Evolutionary conservation across 2,113 vertebrate species (phyloP), one percentile per base, ranked within the genome.

Genomic region (Rissa tridactyla): DNA sequence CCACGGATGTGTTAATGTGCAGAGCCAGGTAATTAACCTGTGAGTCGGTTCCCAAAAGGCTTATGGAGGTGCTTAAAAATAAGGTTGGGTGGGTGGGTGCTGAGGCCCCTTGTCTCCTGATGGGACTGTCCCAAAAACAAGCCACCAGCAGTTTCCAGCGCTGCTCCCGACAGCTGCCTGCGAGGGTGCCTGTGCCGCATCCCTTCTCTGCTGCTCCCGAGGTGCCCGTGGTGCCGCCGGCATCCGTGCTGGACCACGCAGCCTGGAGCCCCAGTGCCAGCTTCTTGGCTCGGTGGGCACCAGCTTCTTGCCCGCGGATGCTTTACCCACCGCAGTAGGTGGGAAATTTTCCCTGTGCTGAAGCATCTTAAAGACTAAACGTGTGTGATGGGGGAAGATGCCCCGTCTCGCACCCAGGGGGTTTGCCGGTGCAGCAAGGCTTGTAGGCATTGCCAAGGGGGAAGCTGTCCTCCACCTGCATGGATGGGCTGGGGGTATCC

Each of bases 391-490:
- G n/a, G 49, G 40, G n/a, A 55, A 68, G 62, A 51, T 25, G 47
- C 13, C 19, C 20, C 38, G 64, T 83, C 19, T 42, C 27, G 20
- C 2, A 1, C 5, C 20, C 0, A 0, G 26, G 20, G 26, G 4
- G 7, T 11, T 54, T 65, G 13, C 26, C 1, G 8, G n/a, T 71
- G 38, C 2, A 2, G 27, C 72, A 66, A n/a, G 20, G 22, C 51
- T 82, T 47, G 34, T 10, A 27, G 70, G 65, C 34, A 36, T 58
- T 46, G 75, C 65, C 34, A 15, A 26, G 79, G 47, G 34, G 34
- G 52, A 60, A 68, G n/a, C 68, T 72, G 61, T n/a, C 29, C 36
- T 18, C 19, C 2, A 2, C 51, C 86, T 1, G 1, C 27, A 44
- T 52, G 32, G 54, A 26, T 46, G 44, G 36, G 38, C 49, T 71